Base-by-base conservation (phyloP, 2,797 vertebrate genomes). In the Schizopygopsis pylzovi region DNA sequence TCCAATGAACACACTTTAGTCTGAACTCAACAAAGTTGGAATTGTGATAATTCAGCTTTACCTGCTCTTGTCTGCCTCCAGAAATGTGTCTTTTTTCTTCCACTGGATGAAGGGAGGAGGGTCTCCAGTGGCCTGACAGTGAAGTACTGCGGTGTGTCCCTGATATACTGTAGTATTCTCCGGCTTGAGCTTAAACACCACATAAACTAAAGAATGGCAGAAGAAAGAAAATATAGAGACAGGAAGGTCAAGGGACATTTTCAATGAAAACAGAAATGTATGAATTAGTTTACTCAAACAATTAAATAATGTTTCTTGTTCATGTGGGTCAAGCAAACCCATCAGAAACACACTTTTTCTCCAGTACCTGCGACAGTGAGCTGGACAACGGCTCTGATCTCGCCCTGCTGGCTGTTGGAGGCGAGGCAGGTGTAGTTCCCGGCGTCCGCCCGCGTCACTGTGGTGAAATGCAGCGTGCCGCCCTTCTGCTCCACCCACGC, bases 391-490 rank as follows among this genome's bases (percentile, higher is more conserved):
- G 96, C 96, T 2, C 92, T 92, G 89, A 97, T 97, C 92, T 96
- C 94, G 49, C 97, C 97, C 89, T 97, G 97, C 0, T 94, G 94
- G 89, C 89, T 93, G 25, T 97, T 97, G 83, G 96, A 95, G 54
- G 97, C 97, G 0, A 95, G 93, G 90, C 97, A 97, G 0, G 95
- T 96, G 86, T 97, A 97, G 92, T 96, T 96, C 68, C 96, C 96
- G 0, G 96, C 95, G 6, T 97, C 96, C 0, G 90, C 92, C 49
- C 95, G 93, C 47, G 94, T 95, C 88, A 97, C 96, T 70, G 92
- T 95, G 86, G 92, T 91, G 86, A 97, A 97, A 86, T 94, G 94
- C 70, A 97, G 86, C 70, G 91, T 90, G 8, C 97, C 96, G 0
- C 92, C 92, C 0, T 92, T 94, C 89, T 96, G 95, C 33, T 92